These are phyloP conservation scores for Micrasema minimum DNA, from an alignment of 1,140 invertebrate genomes.

Conservation along the genomic window DNA sequence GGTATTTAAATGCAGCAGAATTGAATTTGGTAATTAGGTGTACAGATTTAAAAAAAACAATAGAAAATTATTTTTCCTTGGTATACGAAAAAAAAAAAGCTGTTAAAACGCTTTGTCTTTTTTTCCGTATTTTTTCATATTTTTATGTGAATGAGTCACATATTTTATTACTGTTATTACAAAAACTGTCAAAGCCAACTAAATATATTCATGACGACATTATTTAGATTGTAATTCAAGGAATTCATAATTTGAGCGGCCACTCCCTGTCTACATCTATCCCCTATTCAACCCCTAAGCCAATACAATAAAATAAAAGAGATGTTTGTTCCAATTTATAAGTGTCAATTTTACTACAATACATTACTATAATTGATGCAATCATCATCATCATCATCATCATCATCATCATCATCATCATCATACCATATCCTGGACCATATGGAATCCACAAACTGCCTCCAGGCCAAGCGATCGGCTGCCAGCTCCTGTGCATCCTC, in stretches of 20 bases:
- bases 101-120: not conserved
- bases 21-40: not conserved
- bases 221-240: conserved; percentile 52
- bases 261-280: not conserved
- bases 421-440: too few species aligned
- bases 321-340: too few species aligned
- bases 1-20: not conserved
- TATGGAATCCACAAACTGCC: too few species aligned
- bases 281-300: not conserved
- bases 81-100: not conserved
- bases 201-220: conserved; percentile 47
- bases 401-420: too few species aligned
- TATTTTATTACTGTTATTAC: too few species aligned
- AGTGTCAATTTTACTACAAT: too few species aligned
- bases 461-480: too few species aligned
- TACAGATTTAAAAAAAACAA: not conserved
- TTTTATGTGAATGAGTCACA: too few species aligned
- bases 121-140: not conserved
- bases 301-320: too few species aligned
- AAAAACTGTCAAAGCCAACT: conserved; percentile 45
- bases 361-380: too few species aligned
- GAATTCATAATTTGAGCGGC: conserved; percentile 48
- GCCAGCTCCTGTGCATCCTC: too few species aligned
- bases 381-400: too few species aligned
- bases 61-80: not conserved